phyloP scores from a whole-genome alignment of 1,140 invertebrate genomes.

The Acyrthosiphon pisum region DNA sequence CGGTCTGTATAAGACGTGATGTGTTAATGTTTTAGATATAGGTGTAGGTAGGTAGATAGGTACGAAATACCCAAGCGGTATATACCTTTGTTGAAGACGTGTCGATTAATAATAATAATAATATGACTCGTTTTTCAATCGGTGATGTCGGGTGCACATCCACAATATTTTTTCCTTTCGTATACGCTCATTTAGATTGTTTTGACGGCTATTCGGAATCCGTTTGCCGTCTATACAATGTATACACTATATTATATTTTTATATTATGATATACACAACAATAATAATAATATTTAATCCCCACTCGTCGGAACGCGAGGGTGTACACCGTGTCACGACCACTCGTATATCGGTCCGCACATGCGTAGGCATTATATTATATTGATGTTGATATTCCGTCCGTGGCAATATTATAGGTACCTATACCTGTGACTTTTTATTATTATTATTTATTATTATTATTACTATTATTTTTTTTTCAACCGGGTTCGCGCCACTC shows the following conservation, averaged over 20 bases:
- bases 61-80: neutral
- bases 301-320: neutral
- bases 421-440: neutral
- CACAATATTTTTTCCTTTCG: neutral
- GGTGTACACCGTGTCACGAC: neutral
- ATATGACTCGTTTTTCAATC: neutral
- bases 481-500: neutral
- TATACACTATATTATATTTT: neutral
- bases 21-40: neutral
- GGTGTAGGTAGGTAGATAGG: neutral
- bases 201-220: neutral
- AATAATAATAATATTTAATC: neutral
- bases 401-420: neutral
- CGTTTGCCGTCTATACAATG: neutral
- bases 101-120: constrained; percentile 6
- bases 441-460: too few relatives aligned
- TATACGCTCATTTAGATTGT: neutral
- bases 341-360: neutral
- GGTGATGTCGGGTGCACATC: neutral
- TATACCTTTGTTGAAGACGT: neutral
- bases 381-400: neutral
- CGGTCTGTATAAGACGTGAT: neutral
- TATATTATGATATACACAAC: neutral
- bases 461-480: neutral
- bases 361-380: neutral